Evolutionary conservation across 2,113 vertebrate species (phyloP), one percentile per base, ranked within the genome.

Genomic region (Gobio gobio): DNA sequence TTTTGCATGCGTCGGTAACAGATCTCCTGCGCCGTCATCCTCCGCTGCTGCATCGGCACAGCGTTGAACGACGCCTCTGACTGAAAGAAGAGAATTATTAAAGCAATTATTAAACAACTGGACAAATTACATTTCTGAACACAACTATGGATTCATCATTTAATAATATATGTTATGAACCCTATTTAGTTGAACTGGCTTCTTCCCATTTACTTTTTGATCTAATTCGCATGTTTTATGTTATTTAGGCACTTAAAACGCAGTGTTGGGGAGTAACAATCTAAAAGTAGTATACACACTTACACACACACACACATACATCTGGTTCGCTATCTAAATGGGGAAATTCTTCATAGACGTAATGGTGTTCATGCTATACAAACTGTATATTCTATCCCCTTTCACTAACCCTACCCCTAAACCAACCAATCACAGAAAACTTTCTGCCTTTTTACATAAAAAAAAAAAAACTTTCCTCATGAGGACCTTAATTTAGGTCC

Each of bases 1-100:
- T 95, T 93, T 93, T 96, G 96, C 92, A 98, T 97, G 24, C 98
- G 95, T 88, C 95, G 95, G 91, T 97, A 99, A 86, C 98, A 99
- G 43, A 97, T 94, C 91, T 99, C 97, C 92, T 99, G 98, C 0
- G 98, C 96, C 0, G 96, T 96, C 3, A 94, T 95, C 10, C 95
- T 95, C 76, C 94, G 93, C 89, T 95, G 94, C 0, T 95, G 95
- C 33, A 90, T 94, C 4, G 94, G 78, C 1, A 90, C 78, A 0
- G 92, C 45, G 84, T 95, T 95, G 0, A 88, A 74, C 86, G 92
- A 89, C 0, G 89, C 40, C 45, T 96, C 96, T 0, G 86, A 90
- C 97, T 96, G 85, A 56, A 58, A 29, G 9, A 64, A 72, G 14
- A 24, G 0, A 40, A 59, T 22, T 47, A 78, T 16, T 76, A 20